Percentiles rank a stretch among this genome's conserved stretches.
These are phyloP conservation scores for Lepidurus apus DNA, from an alignment of 1,140 invertebrate species.

Conservation along the genomic window DNA sequence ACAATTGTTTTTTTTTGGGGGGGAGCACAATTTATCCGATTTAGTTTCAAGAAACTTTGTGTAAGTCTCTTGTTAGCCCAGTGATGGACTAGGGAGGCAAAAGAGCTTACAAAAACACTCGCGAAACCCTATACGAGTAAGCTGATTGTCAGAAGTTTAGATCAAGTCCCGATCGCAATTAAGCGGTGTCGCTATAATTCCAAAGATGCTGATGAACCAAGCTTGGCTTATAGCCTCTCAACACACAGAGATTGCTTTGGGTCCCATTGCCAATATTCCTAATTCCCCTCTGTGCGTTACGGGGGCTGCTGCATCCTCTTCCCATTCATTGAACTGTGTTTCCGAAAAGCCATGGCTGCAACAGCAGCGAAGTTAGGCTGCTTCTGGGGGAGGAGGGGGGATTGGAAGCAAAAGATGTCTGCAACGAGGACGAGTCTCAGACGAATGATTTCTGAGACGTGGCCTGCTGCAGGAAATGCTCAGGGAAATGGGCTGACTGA, in stretches of 20 bases:
- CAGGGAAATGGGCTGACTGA: constrained; percentile 15
- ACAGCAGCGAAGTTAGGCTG: not conserved
- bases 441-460: not conserved
- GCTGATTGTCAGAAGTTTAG: not conserved
- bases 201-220: not conserved
- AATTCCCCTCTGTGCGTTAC: not conserved
- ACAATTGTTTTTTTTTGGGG: no score
- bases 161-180: not conserved
- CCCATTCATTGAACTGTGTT: not conserved
- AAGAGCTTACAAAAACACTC: no score
- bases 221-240: not conserved
- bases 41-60: no score
- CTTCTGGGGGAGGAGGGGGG: not conserved
- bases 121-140: not conserved
- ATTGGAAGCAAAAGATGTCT: not conserved
- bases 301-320: not conserved
- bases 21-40: no score
- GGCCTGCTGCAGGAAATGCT: not conserved
- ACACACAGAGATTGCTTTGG: not conserved
- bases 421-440: not conserved
- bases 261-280: not conserved
- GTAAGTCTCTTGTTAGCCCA: no score
- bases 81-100: no score
- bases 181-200: not conserved
- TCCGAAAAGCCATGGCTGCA: not conserved